Conservation (phyloP, 1,140 invertebrate species). For the Myzus persicae region DNA sequence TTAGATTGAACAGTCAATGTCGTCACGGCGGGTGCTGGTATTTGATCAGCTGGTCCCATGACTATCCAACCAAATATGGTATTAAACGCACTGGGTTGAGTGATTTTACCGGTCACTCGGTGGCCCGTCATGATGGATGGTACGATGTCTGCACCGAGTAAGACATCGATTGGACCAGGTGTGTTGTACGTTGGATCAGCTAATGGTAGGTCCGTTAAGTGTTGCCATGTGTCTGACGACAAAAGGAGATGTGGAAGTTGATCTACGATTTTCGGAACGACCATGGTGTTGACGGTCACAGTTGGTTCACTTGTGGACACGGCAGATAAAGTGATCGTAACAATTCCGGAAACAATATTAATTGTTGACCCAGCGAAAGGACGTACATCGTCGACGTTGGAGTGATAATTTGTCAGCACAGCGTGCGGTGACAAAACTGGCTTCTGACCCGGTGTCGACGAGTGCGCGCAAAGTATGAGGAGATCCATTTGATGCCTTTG, state of each 20-base stretch:
- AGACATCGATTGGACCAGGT: slow-evolving; percentile 49
- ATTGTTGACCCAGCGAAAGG: slow-evolving; percentile 1
- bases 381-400: not conserved
- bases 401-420: not conserved
- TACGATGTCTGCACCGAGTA: slow-evolving; percentile 57
- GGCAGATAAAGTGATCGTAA: not conserved
- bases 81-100: not conserved
- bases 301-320: not conserved
- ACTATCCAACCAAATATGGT: slow-evolving; percentile 58
- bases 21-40: not conserved
- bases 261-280: slow-evolving; percentile 11
- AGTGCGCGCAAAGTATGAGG: not conserved
- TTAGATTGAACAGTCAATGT: not conserved
- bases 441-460: not conserved
- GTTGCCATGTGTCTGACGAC: not conserved
- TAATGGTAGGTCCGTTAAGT: not conserved
- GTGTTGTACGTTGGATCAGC: slow-evolving; percentile 50
- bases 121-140: slow-evolving; percentile 36
- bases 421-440: slow-evolving; percentile 2
- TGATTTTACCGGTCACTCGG: no score
- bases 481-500: not conserved
- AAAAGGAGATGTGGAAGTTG: not conserved
- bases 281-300: not conserved
- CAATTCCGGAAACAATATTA: not conserved
- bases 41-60: slow-evolving; percentile 27